Evolutionary conservation across 2,888 invertebrate genomes (phyloP), one percentile per base, ranked within the genome.

Genomic region (Tanypteryx hageni): DNA sequence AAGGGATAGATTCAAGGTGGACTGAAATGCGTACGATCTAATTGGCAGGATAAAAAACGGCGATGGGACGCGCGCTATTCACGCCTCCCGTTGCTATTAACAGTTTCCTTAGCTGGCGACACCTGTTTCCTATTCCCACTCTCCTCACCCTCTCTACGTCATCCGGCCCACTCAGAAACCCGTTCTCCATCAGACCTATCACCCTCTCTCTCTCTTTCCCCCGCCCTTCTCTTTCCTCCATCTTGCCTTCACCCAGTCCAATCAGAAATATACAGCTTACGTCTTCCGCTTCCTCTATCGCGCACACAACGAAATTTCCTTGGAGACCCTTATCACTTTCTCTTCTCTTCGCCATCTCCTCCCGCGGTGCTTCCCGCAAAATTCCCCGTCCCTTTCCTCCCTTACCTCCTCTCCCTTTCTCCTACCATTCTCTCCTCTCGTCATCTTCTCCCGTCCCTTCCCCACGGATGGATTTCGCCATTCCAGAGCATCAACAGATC

Each of bases 221-320:
- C 44, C 82, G 3, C 0, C 86, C 31, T 61, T 18, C 44, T 44
- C 44, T 44, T 44, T 44, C 1, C 5, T 44, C 86, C 86, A 9
- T 61, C 16, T 7, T 31, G 44, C 64, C 89, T 64, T 31, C 64
- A 11, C 64, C 59, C 59, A 11, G 27, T 11, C 86, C 59, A 59
- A 86, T 86, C 89, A 89, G 44, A 44, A 68, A 89, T 89, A 89
- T 44, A 64, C 89, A 61, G 59, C 27, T 59, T 16, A 31, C 86
- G 3, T 59, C 16, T 31, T 14, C 22, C 27, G 16, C 27, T 59
- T 11, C 86, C 86, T 11, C 27, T 14, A 58, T 59, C 58, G 27
- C 59, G 18, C 59, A 59, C 59, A 14, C 58, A 82, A 82, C 18
- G 18, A 83, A 83, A 18, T n/a, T n/a, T 83, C n/a, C 83, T 13